phyloP scores from a whole-genome alignment of 2,113 vertebrate genomes.

The Pseudopipra pipra region DNA sequence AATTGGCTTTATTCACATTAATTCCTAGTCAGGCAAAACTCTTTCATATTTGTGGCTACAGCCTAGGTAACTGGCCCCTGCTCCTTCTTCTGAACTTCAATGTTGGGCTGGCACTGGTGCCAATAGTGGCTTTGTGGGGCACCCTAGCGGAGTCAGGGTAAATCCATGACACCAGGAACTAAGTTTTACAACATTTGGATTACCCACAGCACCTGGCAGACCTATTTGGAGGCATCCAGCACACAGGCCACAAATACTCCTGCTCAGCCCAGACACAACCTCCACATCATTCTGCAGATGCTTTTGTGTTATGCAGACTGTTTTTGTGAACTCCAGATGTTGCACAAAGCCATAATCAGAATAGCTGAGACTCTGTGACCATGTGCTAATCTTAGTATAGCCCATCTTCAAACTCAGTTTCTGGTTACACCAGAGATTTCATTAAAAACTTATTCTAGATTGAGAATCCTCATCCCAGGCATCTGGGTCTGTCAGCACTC shows the following conservation, averaged over 20 bases:
- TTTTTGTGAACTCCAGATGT: not conserved
- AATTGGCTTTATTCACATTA: not conserved
- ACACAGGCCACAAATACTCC: not conserved
- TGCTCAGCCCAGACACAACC: not conserved
- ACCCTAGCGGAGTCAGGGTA: not conserved
- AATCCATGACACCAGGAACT: not conserved
- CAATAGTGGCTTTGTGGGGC: not conserved
- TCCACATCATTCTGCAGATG: not conserved
- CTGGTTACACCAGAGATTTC: not conserved
- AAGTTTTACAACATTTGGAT: not conserved
- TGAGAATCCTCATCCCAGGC: not conserved
- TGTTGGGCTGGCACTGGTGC: not conserved
- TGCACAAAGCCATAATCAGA: not conserved
- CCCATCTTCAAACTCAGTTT: not conserved
- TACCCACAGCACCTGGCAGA: not conserved
- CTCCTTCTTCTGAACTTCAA: not conserved
- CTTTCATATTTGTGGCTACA: conserved; percentile 2
- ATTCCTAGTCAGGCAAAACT: not conserved
- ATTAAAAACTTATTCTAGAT: not conserved
- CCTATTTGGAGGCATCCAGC: not conserved
- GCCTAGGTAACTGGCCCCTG: not conserved
- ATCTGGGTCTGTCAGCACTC: not conserved
- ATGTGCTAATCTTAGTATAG: not conserved
- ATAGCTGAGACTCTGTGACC: not conserved
- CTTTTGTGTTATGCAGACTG: not conserved